phyloP scores from a whole-genome alignment of 1,140 invertebrate genomes.

The Leptopilina boulardi region DNA sequence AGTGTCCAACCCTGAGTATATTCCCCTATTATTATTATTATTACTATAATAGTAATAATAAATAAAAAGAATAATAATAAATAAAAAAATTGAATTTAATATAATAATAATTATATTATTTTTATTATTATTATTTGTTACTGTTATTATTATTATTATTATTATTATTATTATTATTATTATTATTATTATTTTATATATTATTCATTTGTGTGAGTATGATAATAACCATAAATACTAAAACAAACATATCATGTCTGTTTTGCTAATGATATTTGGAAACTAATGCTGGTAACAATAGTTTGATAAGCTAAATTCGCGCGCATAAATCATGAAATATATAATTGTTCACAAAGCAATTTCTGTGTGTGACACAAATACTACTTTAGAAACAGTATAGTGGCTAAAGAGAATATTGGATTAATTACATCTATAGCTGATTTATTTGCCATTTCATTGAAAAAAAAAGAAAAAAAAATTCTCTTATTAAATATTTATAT shows the following conservation, averaged over 20 bases:
- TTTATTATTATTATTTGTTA: too few relatives aligned
- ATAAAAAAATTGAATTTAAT: too few relatives aligned
- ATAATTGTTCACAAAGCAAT: slow-evolving; percentile 5
- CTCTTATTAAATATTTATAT: not conserved
- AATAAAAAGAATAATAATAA: too few relatives aligned
- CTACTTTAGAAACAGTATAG: not conserved
- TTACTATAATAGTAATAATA: too few relatives aligned
- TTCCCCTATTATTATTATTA: too few relatives aligned
- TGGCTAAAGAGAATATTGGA: slow-evolving; percentile 5
- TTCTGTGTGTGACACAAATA: not conserved
- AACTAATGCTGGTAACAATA: slow-evolving; percentile 9
- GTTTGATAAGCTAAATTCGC: slow-evolving; percentile 17
- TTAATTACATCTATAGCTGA: not conserved
- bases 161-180: too few relatives aligned
- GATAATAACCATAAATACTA: not conserved
- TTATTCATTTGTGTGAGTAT: not conserved
- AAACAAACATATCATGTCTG: not conserved
- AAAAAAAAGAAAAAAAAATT: too few relatives aligned
- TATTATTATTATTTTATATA: too few relatives aligned
- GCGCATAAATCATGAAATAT: slow-evolving; percentile 10
- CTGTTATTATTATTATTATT: too few relatives aligned
- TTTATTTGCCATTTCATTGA: not conserved
- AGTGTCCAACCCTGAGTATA: too few relatives aligned
- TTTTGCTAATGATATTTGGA: not conserved
- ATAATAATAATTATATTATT: too few relatives aligned